Base-by-base conservation (phyloP, 1,140 invertebrate genomes). In the Drosophila sp. region DNA sequence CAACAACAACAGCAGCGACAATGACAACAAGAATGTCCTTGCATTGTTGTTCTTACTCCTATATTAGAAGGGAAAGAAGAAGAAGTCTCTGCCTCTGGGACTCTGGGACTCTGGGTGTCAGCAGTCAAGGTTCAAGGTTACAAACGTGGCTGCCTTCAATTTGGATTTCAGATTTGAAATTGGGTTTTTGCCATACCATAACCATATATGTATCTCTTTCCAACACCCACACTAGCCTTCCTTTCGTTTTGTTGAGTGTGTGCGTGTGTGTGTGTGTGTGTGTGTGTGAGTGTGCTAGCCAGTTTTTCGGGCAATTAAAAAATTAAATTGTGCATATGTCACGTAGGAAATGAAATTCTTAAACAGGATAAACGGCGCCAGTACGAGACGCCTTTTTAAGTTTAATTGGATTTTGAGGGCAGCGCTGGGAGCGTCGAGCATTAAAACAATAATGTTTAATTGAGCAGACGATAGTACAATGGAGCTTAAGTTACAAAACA, bases 261-360 rank as follows among this genome's bases (percentile, higher is more conserved):
- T n/a, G n/a, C n/a, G n/a, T n/a, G n/a, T n/a, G n/a, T 48, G 13
- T 41, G 51, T 71, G 72, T 43, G 58, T 78, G 58, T 54, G 7
- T 48, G 7, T 48, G 13, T 41, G 51, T 71, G 72, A 38, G 58
- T 78, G 59, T 54, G 7, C 43, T 56, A 38, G 57, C 65, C 78
- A 76, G 57, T 67, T 87, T 81, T 80, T 84, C 61, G 65, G 82
- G 81, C 82, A 84, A 86, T 86, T 84, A 84, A 81, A 84, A 72
- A 84, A 78, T 87, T 84, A 87, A 87, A 84, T 84, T 84, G 81
- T 76, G 82, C 81, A 84, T 84, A 84, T 69, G 76, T 84, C 81
- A 86, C 74, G 74, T 78, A 81, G 62, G 64, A 75, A 66, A 50
- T 29, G 62, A 34, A 36, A 57, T 65, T 43, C 61, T 48, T 51